A percentile compares a stretch with the other conserved stretches of the same genome.
Evolutionary conservation across 1,140 invertebrate species (phyloP).

Genomic region (Dendroctonus valens): DNA sequence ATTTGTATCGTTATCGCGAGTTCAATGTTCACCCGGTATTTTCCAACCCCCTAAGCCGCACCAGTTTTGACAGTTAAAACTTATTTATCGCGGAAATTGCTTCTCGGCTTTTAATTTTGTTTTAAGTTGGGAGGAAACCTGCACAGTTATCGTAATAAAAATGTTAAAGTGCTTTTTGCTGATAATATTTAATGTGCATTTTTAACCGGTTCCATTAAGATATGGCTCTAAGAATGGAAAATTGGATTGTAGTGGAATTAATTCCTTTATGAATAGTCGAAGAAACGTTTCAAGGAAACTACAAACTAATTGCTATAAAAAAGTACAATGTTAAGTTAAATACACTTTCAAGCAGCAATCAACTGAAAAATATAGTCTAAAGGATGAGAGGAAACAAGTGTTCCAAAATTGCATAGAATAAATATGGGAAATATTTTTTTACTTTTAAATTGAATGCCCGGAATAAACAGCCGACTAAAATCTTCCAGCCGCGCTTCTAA

Average conservation of each 20-base stretch:
- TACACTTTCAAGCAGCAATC: no score
- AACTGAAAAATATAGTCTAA: no score
- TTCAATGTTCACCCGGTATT: neutral
- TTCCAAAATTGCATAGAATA: no score
- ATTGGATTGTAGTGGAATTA: no score
- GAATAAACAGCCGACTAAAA: no score
- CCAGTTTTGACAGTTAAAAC: conserved; percentile 9
- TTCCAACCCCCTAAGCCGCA: neutral
- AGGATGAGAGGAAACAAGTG: no score
- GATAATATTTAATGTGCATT: neutral
- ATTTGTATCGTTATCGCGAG: conserved; percentile 5
- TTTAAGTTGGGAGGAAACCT: neutral
- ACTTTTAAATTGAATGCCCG: no score
- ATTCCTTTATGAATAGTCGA: no score
- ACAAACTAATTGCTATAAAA: no score
- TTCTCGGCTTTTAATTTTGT: neutral
- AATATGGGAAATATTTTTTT: no score
- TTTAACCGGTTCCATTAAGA: neutral
- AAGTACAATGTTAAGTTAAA: no score
- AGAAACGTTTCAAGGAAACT: no score
- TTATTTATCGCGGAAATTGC: conserved; percentile 3
- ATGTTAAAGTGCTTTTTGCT: neutral
- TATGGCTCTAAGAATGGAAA: neutral
- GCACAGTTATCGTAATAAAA: conserved; percentile 10
- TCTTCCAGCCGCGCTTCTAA: neutral